phyloP scores from a whole-genome alignment of 1,140 invertebrate genomes.

The Caenorhabditis remanei region DNA sequence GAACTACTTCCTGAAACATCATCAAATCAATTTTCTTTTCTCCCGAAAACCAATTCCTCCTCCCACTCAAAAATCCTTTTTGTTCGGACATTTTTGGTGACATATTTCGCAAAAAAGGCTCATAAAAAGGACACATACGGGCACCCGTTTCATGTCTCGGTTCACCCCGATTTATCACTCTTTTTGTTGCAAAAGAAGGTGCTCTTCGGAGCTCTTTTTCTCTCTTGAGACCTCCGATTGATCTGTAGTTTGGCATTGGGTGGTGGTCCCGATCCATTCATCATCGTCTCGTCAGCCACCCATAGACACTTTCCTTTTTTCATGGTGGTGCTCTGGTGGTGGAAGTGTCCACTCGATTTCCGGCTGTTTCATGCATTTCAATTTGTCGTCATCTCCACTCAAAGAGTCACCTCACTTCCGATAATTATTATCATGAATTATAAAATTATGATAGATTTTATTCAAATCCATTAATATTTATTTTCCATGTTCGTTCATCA shows the following conservation, averaged over 20 bases:
- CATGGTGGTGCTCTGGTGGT: too few relatives aligned
- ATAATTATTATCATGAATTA: conserved; percentile 39
- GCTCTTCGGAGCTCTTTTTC: neutral
- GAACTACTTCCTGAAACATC: neutral
- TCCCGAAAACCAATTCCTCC: neutral
- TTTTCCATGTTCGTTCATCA: conserved; percentile 7
- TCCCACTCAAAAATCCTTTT: neutral
- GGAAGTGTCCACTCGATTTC: conserved; percentile 10
- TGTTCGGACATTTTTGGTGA: conserved; percentile 3
- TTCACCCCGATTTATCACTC: conserved; percentile 23
- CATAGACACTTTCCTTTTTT: conserved; percentile 17
- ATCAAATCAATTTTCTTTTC: neutral
- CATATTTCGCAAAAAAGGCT: conserved; percentile 18
- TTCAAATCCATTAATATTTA: neutral
- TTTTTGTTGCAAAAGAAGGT: conserved; percentile 39
- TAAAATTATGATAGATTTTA: neutral
- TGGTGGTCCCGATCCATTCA: conserved; percentile 38
- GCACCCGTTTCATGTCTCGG: neutral
- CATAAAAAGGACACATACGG: conserved; percentile 41
- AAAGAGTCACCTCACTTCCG: conserved; percentile 6
- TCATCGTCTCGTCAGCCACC: conserved; percentile 51
- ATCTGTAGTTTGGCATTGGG: neutral
- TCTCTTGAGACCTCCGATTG: conserved; percentile 29
- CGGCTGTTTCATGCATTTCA: conserved; percentile 8
- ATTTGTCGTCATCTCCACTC: neutral